Evolutionary conservation across 2,113 vertebrate species (phyloP), one percentile per base, ranked within the genome.

Genomic region (Phrynosoma blainvillii): DNA sequence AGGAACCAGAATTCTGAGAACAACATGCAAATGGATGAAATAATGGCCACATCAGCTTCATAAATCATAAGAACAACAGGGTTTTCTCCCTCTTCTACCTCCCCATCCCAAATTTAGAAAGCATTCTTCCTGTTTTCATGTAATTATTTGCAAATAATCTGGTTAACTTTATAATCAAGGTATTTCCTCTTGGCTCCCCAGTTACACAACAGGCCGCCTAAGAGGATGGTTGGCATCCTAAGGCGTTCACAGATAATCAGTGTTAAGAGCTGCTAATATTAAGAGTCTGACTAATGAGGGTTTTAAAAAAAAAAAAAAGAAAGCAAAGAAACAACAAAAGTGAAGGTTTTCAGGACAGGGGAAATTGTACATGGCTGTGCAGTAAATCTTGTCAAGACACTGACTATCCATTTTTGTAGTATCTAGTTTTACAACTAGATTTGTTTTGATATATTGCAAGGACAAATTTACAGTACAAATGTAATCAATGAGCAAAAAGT

Each of bases 121-220:
- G 95, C 93, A 83, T 87, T 91, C 94, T 96, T 97, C 96, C 94
- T 96, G 95, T 96, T 97, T 97, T 96, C 96, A 96, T 95, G 96
- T 91, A 97, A 97, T 97, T 97, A 97, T 97, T 97, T 97, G 94
- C 97, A 97, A 97, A 97, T 97, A 97, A 96, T 94, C 94, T 96
- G 92, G 95, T 93, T 96, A 97, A 97, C 96, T 96, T 96, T 96
- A 97, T 95, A 97, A 97, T 97, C 96, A 97, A 97, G 95, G 94
- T 96, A 96, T 97, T 97, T 97, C 96, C 96, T 96, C 96, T 95
- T 96, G 90, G 94, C 96, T 97, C 96, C 96, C 95, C 95, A 94
- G 96, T 96, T 84, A 96, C 92, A 96, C 93, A 94, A 93, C 91
- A 96, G 97, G 93, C 95, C 96, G 91, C 96, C 96, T 96, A 96